These are phyloP conservation scores for Chionoecetes opilio DNA, from an alignment of 1,140 invertebrate genomes.

Conservation along the genomic window DNA sequence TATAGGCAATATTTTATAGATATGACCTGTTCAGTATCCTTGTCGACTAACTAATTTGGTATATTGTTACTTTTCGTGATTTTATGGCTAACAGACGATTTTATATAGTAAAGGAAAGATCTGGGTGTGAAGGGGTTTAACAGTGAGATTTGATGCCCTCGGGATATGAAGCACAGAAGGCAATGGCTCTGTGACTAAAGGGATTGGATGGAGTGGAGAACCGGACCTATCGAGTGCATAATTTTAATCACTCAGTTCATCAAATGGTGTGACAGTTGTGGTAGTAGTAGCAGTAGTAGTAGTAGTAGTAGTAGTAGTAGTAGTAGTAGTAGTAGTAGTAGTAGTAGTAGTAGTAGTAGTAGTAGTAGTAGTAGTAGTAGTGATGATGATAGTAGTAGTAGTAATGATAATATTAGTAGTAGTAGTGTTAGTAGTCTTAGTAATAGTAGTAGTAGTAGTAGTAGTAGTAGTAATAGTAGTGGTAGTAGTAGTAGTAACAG, in stretches of 20 bases:
- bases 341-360: background rate
- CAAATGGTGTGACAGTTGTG: background rate
- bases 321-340: background rate
- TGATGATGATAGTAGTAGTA: background rate
- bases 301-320: background rate
- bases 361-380: background rate
- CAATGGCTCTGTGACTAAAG: background rate
- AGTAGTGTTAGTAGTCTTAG: background rate
- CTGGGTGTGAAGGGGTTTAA: no score
- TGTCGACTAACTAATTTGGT: no score
- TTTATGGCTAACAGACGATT: no score
- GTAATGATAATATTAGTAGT: background rate
- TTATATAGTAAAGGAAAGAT: no score
- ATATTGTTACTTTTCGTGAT: no score
- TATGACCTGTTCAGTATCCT: no score
- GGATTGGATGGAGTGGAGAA: no score
- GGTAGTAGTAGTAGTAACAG: background rate
- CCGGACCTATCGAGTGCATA: no score
- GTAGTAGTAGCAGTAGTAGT: no score
- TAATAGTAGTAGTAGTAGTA: constrained; percentile 22
- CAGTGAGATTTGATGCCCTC: background rate
- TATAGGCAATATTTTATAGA: no score
- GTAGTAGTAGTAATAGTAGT: background rate
- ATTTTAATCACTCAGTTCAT: background rate
- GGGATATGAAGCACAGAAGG: constrained; percentile 47